Base-by-base conservation (phyloP, 1,140 invertebrate genomes). In the Heterodera schachtii region DNA sequence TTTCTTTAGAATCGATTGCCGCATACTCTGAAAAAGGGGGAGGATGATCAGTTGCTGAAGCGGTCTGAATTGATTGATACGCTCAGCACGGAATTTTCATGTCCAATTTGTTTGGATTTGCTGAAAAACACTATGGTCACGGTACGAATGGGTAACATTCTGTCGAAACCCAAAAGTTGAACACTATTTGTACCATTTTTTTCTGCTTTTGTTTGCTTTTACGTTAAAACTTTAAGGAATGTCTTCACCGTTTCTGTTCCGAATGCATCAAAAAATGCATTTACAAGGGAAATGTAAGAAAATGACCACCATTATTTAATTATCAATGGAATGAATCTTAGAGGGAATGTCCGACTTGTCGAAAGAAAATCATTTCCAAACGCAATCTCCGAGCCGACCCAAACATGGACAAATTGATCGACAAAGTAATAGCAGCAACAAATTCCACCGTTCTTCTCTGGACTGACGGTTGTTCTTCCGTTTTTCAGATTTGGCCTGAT, bases 61-160 rank as follows among this genome's bases (percentile, higher is more conserved):
- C 44, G 49, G 16, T 47, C 52, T 0, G 76, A 64, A 6, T 47
- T 78, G 31, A 49, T 78, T 9, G 92, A 96, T 83, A 96, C 95
- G 90, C 91, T 99, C 3, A 96, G 98, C 90, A 96, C 94, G 90
- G 97, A 98, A 91, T 92, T 99, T 19, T 98, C 98, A 95, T 99
- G 97, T 90, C 97, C 97, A 52, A 99, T 99, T 90, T 99, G 97
- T 90, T 92, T 99, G 86, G 97, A 99, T 91, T 98, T 99, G 95
- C 92, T 99, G 6, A 98, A 98, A 90, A 96, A 96, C 88, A 99
- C 97, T 0, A 98, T 46, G 41, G 76, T 78, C 21, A 78, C 76
- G 31, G 76, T 78, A 21, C 47, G 52, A 69, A 69, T 8, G 67
- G 57, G 66, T n/a, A n/a, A 66, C 11, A 49, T 77, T 77, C 43